A percentile compares a stretch with the other conserved stretches of the same genome.
Evolutionary conservation across 2,888 invertebrate species (phyloP).

Genomic region (Himalopsyche tibetana): DNA sequence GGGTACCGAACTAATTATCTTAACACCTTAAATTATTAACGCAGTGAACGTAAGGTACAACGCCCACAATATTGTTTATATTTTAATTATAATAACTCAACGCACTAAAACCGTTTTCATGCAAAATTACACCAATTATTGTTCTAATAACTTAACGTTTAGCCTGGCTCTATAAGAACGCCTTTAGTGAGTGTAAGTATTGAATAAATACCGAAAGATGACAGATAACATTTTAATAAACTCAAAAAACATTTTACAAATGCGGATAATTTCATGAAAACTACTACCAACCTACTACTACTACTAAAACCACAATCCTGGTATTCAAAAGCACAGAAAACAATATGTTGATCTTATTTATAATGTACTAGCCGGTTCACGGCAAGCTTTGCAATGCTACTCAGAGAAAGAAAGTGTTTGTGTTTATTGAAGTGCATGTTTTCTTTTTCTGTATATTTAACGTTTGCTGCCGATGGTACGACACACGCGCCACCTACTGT

Average conservation of each 20-base stretch:
- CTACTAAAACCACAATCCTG: background rate
- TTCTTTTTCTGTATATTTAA: no score
- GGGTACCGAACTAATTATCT: background rate
- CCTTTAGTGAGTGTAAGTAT: background rate
- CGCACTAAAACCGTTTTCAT: slow-evolving; percentile 20
- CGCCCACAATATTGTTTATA: slow-evolving; percentile 42
- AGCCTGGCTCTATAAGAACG: background rate
- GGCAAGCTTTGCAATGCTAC: no score
- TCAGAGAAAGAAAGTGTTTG: no score
- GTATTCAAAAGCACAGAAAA: background rate
- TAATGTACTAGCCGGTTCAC: no score
- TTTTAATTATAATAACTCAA: slow-evolving; percentile 42
- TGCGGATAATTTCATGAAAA: background rate
- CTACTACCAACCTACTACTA: no score
- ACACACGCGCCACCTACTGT: no score
- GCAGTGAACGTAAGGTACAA: background rate
- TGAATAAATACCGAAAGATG: background rate
- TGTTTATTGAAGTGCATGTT: no score
- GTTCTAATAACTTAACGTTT: slow-evolving; percentile 40
- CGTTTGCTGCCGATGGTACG: no score
- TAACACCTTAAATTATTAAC: background rate
- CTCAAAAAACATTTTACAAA: no score
- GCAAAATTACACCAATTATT: slow-evolving; percentile 43
- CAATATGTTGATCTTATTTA: no score
- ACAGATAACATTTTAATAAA: background rate